Evolutionary conservation across 2,113 vertebrate genomes (phyloP), one percentile per base, ranked within the genome.

Genomic region (Tichodroma muraria): DNA sequence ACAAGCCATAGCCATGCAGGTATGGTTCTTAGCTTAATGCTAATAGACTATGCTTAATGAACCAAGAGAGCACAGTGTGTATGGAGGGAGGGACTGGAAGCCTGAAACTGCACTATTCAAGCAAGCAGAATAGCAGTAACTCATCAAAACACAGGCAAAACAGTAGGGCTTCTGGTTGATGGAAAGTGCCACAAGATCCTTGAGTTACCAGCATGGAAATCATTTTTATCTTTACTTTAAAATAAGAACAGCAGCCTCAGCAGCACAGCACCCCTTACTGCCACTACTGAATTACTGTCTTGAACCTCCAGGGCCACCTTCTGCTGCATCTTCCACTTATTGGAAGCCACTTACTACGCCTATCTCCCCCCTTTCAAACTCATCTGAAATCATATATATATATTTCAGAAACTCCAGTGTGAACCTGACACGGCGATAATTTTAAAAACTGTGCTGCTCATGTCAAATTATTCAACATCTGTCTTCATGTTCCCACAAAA

Each of bases 401-500:
- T 90, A 85, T 88, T 81, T 84, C n/a, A 78, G 76, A 87, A 89
- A 94, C 70, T 45, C 76, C 80, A 80, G 33, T 64, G 89, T 60
- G 90, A 96, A 91, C 88, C 94, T 96, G 97, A 97, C 96, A 97
- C 8, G 28, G 97, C 97, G 97, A 98, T 98, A 97, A 98, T 98
- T 98, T 97, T 97, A 96, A 98, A 97, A 98, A 96, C 97, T 95
- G 93, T 95, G 96, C 97, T 97, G 96, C 94, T 98, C 95, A 92
- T 97, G 97, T 98, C 98, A 98, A 98, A 98, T 98, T 98, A 98
- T 97, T 98, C 98, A 97, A 97, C 98, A 98, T 98, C 98, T 98
- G 97, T 98, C 98, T 98, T 98, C 98, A 96, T 97, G 98, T 97
- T 98, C 97, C 94, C 97, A 98, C 96, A 97, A 97, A 98, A 98